Evolutionary conservation across 2,113 vertebrate genomes (phyloP).

Genomic region (Ctenodactylus gundi): DNA sequence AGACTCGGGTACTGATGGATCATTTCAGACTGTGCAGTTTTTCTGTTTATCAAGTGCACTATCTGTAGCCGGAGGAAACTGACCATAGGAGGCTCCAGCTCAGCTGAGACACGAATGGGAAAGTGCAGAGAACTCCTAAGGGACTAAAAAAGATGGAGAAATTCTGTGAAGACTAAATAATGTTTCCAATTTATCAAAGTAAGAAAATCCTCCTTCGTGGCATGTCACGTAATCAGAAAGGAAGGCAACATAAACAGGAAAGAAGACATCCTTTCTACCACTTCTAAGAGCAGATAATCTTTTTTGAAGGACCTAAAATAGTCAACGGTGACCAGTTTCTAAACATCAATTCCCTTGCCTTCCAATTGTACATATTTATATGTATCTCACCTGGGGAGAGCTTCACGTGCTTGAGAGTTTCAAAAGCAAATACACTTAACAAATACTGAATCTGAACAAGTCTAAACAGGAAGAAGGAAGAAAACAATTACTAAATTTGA

Average conservation of each 20-base stretch:
- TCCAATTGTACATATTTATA: not conserved
- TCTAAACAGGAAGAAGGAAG: not conserved
- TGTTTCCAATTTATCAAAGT: not conserved
- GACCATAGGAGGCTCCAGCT: not conserved
- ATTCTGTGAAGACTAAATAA: not conserved
- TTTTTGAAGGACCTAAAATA: not conserved
- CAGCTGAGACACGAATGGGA: not conserved
- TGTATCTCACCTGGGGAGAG: not conserved
- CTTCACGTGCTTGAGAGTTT: not conserved
- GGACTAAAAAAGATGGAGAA: not conserved
- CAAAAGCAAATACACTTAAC: not conserved
- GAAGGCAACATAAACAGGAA: not conserved
- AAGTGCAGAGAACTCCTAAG: not conserved
- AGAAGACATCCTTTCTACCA: not conserved
- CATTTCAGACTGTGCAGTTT: not conserved
- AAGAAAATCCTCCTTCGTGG: not conserved
- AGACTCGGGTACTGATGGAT: not conserved
- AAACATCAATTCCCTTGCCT: not conserved
- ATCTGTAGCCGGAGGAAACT: not conserved
- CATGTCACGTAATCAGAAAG: not conserved
- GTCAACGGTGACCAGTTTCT: not conserved
- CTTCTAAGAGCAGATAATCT: not conserved
- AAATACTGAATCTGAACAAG: not conserved
- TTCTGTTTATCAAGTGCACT: not conserved
- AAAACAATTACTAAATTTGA: not conserved